Conservation (phyloP, 2,797 vertebrate species). For the Molothrus aeneus region DNA sequence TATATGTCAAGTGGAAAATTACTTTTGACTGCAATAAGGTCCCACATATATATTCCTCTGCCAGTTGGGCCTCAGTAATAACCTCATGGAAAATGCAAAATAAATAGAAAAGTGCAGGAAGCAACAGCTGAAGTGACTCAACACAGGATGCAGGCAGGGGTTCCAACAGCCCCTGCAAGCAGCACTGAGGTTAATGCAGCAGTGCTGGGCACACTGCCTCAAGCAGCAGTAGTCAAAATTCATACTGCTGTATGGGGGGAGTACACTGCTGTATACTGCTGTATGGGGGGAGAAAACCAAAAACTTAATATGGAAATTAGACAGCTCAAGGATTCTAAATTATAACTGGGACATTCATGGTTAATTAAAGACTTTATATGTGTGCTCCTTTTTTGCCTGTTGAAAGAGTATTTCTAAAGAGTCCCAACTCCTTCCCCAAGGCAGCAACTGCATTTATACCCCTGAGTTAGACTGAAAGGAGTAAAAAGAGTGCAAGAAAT, state of each 20-base stretch:
- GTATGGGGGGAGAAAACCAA: accelerated
- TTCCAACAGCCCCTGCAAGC: neutral
- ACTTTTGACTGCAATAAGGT: neutral
- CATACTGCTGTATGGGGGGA: too few species aligned
- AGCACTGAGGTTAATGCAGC: neutral
- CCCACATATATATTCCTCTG: neutral
- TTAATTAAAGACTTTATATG: neutral
- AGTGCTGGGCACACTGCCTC: neutral
- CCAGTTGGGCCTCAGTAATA: neutral
- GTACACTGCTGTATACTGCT: too few species aligned
- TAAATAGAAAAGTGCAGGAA: neutral
- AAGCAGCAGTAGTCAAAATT: neutral
- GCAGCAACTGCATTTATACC: neutral
- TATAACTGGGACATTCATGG: neutral
- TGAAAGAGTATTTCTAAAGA: neutral
- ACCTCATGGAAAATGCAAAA: neutral
- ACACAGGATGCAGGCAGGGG: neutral
- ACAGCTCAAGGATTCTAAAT: neutral
- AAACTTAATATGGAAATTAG: neutral
- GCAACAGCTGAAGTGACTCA: neutral
- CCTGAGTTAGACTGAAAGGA: neutral
- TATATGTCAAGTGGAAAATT: neutral
- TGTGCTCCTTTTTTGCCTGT: accelerated
- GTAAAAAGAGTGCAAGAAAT: neutral
- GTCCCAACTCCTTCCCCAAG: neutral